Base-by-base conservation (phyloP, 2,888 invertebrate genomes). In the Nomada flava region DNA sequence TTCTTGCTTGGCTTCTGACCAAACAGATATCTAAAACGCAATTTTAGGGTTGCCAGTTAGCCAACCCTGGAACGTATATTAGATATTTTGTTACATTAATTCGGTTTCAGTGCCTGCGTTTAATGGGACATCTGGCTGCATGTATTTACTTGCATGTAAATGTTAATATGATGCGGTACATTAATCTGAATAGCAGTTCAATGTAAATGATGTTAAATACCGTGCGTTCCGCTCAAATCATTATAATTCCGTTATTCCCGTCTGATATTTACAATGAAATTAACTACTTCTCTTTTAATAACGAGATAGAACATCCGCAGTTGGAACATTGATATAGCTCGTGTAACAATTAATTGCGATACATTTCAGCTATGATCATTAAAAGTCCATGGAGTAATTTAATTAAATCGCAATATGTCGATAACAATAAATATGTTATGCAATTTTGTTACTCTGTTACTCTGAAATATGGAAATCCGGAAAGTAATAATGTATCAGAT, bases 71-170 rank as follows among this genome's bases (percentile, higher is more conserved):
- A 50, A 52, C 55, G 57, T 74, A 76, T 42, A 50, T 74, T 64
- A 74, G 74, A 74, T 74, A 76, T 59, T 65, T 74, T 74, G 69
- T 74, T 69, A 68, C 69, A 69, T 59, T 69, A 74, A 74, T 74
- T 69, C 69, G 69, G 74, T 74, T 69, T 74, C 69, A 26, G 29
- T 70, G 55, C 73, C 42, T 57, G 47, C 74, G 74, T 42, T 76
- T 74, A 36, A 73, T 73, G 50, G 63, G 76, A 74, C 64, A 65
- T 59, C 42, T 65, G 59, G 73, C 65, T 64, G 63, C 57, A 52
- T 20, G 47, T 36, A 36, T 36, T 36, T 10, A 57, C 50, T 74
- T 55, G 59, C 26, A 74, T 55, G 29, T 47, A 47, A 72, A 62
- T 62, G 72, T 72, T 72, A 72, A 44, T 53, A 26, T 23, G 72